Conservation (phyloP, 2,113 vertebrate genomes). For the Perognathus longimembris region DNA sequence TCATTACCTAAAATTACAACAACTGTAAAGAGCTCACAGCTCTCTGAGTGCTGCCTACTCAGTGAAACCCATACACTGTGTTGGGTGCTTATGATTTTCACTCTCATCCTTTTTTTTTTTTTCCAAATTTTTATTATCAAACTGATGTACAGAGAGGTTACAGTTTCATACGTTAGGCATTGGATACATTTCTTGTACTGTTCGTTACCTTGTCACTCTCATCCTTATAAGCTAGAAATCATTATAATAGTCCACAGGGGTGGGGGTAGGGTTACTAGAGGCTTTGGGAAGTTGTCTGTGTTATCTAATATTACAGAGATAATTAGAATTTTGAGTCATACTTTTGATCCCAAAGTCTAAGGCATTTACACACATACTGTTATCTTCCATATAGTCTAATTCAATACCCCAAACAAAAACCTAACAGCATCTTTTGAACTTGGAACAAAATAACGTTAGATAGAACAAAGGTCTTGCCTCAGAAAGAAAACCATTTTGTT, state of each 20-base stretch:
- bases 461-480: neutral
- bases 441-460: neutral
- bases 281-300: neutral
- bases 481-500: neutral
- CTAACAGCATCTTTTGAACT: neutral
- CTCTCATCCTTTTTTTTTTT: neutral
- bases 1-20: neutral
- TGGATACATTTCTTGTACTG: too few relatives aligned
- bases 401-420: neutral
- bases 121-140: too few relatives aligned
- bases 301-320: neutral
- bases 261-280: neutral
- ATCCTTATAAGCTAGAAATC: neutral
- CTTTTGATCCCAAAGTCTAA: neutral
- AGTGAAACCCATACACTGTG: neutral
- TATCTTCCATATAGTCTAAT: neutral
- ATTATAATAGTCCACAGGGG: neutral
- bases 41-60: neutral
- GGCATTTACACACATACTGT: neutral
- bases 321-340: neutral
- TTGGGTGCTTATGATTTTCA: neutral
- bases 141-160: too few relatives aligned
- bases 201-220: too few relatives aligned
- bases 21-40: neutral
- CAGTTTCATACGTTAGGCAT: too few relatives aligned